phyloP scores from a whole-genome alignment of 2,888 invertebrate genomes.

The Orthosia gothica region DNA sequence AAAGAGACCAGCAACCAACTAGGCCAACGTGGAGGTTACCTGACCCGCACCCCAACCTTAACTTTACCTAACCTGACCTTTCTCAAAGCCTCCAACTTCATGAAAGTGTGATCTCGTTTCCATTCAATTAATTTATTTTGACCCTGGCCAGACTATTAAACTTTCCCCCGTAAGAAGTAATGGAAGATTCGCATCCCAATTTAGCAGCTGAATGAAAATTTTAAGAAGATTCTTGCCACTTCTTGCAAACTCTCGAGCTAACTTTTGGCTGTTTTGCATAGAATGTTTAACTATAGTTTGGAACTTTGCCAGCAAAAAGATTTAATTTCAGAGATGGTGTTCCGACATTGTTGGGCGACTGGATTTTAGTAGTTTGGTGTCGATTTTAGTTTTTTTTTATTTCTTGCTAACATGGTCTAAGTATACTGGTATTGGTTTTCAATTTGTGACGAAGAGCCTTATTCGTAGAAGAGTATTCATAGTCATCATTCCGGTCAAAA shows the following conservation, averaged over 20 bases:
- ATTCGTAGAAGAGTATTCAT: too few species aligned
- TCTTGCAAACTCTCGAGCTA: too few species aligned
- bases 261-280: slow-evolving; percentile 36
- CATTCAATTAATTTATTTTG: slow-evolving; percentile 41
- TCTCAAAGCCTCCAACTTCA: neutral
- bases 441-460: too few species aligned
- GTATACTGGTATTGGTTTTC: too few species aligned
- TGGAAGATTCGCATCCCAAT: slow-evolving; percentile 42
- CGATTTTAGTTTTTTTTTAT: neutral
- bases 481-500: too few species aligned
- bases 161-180: slow-evolving; percentile 47
- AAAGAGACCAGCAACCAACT: too few species aligned
- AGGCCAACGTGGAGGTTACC: too few species aligned
- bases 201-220: slow-evolving; percentile 39
- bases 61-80: neutral
- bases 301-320: slow-evolving; percentile 16
- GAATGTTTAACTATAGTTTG: slow-evolving; percentile 23
- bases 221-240: slow-evolving; percentile 23
- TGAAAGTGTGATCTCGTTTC: slow-evolving; percentile 25
- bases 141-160: slow-evolving; percentile 34
- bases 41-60: too few species aligned
- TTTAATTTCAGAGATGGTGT: slow-evolving; percentile 25
- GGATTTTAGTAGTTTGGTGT: neutral
- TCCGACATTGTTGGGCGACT: neutral
- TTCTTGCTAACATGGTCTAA: too few species aligned